phyloP scores from a whole-genome alignment of 2,113 vertebrate genomes.

The Tor tambroides region DNA sequence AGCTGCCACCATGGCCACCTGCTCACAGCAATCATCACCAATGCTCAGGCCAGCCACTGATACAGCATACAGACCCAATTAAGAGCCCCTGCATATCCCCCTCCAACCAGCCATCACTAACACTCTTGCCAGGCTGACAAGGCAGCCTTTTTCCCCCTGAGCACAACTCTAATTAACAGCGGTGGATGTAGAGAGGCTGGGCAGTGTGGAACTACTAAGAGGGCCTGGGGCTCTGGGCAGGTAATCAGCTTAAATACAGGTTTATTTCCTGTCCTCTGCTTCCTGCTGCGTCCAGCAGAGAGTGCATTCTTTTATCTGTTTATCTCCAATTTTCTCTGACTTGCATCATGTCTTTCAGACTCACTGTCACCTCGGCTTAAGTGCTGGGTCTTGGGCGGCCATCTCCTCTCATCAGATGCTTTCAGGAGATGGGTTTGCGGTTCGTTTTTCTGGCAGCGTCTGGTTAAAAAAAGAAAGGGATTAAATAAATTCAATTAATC shows the following conservation, averaged over 20 bases:
- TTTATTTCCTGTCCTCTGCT: constrained; percentile 80
- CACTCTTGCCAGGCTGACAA: constrained; percentile 82
- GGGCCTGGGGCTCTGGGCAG: constrained; percentile 75
- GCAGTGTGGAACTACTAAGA: constrained; percentile 73
- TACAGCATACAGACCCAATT: constrained; percentile 83
- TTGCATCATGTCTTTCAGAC: constrained; percentile 74
- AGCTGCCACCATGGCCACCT: constrained; percentile 82
- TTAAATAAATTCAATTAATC: neutral
- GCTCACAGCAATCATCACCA: constrained; percentile 80
- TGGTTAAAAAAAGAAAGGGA: neutral
- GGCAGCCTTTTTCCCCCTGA: constrained; percentile 74
- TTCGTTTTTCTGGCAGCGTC: constrained; percentile 58
- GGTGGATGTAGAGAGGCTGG: constrained; percentile 64
- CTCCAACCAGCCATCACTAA: constrained; percentile 84
- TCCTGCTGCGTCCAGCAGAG: constrained; percentile 74
- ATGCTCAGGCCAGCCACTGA: constrained; percentile 76
- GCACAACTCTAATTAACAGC: constrained; percentile 80
- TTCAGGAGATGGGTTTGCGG: constrained; percentile 64
- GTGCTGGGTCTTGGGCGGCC: constrained; percentile 36
- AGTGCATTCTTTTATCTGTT: constrained; percentile 77
- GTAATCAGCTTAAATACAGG: constrained; percentile 84
- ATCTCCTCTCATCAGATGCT: constrained; percentile 64
- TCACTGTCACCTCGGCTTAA: constrained; percentile 76
- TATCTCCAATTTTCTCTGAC: constrained; percentile 78
- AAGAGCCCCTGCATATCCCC: constrained; percentile 77